Evolutionary conservation across 2,113 vertebrate species (phyloP).

Genomic region (Paralichthys olivaceus): DNA sequence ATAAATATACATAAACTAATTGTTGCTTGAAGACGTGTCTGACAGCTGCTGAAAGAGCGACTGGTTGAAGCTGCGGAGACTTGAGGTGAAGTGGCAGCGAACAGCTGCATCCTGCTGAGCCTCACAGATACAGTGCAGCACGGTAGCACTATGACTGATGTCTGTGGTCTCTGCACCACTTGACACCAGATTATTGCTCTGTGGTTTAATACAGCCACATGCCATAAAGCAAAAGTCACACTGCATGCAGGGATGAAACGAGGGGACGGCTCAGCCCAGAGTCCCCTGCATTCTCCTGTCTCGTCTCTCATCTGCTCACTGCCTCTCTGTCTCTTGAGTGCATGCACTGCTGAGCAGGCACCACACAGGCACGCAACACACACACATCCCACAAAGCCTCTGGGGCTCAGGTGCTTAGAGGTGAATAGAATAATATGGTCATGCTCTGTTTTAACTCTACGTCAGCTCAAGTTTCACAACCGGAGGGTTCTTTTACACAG

Average conservation of each 20-base stretch:
- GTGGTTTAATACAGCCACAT: conserved; percentile 76
- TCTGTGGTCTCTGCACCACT: conserved; percentile 70
- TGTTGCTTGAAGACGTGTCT: conserved; percentile 11
- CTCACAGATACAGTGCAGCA: conserved; percentile 38
- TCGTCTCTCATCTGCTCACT: conserved; percentile 59
- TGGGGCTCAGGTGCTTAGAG: conserved; percentile 65
- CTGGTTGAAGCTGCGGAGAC: conserved; percentile 39
- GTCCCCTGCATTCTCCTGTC: conserved; percentile 52
- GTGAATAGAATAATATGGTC: conserved; percentile 65
- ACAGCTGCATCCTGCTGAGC: conserved; percentile 50
- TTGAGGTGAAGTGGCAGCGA: conserved; percentile 38
- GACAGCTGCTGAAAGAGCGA: conserved; percentile 25
- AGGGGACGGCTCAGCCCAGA: conserved; percentile 36
- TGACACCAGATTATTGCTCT: conserved; percentile 81
- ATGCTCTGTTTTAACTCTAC: conserved; percentile 63
- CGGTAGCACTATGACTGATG: conserved; percentile 73
- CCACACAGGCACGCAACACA: conserved; percentile 36
- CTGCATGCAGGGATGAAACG: conserved; percentile 51
- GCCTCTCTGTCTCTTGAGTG: conserved; percentile 33
- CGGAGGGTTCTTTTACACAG: conserved; percentile 37
- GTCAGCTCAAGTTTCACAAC: conserved; percentile 67
- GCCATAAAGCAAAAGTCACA: conserved; percentile 77
- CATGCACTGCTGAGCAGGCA: conserved; percentile 52
- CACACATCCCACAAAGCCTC: conserved; percentile 38
- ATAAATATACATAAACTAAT: conserved; percentile 7